Percentiles rank a stretch among this genome's conserved stretches.
phyloP scores from a whole-genome alignment of 2,888 invertebrate species.

The Stenodera caucasica region DNA sequence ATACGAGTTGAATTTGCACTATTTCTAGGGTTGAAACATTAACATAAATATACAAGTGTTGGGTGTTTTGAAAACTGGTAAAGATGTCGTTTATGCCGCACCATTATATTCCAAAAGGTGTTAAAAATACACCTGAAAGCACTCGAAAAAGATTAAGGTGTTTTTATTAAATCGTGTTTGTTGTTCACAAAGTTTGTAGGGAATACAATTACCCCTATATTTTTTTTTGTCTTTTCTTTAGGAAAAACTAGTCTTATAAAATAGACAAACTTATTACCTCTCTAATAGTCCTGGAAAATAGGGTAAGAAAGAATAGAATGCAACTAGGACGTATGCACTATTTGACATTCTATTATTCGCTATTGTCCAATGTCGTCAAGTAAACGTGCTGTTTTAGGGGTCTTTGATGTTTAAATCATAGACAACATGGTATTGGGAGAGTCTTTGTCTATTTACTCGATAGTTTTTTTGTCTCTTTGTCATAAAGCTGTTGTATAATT shows the following conservation, averaged over 20 bases:
- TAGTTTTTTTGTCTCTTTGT: not conserved
- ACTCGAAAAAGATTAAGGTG: constrained; percentile 54
- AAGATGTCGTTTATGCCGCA: constrained; percentile 35
- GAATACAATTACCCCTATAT: not conserved
- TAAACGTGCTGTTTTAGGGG: constrained; percentile 36
- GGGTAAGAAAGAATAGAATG: constrained; percentile 35
- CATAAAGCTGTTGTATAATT: constrained; percentile 30
- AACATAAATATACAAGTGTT: constrained; percentile 16
- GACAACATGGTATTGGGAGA: constrained; percentile 20
- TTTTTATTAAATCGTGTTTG: constrained; percentile 40
- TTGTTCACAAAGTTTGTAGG: constrained; percentile 27
- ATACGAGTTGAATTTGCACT: constrained; percentile 40
- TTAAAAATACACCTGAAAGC: constrained; percentile 54
- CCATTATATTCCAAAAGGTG: constrained; percentile 46
- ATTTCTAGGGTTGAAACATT: constrained; percentile 33
- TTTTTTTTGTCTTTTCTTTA: constrained; percentile 28
- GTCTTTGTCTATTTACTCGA: not conserved
- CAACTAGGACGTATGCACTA: constrained; percentile 39
- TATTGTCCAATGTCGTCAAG: constrained; percentile 38
- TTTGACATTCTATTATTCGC: constrained; percentile 43
- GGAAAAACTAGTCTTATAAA: constrained; percentile 27
- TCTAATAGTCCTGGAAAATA: constrained; percentile 29
- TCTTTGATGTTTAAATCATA: constrained; percentile 43
- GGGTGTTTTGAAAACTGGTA: constrained; percentile 35
- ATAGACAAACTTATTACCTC: constrained; percentile 41